Percentiles rank a stretch among this genome's conserved stretches.
These are phyloP conservation scores for Cryptops parisi DNA, from an alignment of 2,888 invertebrate genomes.

Conservation along the genomic window DNA sequence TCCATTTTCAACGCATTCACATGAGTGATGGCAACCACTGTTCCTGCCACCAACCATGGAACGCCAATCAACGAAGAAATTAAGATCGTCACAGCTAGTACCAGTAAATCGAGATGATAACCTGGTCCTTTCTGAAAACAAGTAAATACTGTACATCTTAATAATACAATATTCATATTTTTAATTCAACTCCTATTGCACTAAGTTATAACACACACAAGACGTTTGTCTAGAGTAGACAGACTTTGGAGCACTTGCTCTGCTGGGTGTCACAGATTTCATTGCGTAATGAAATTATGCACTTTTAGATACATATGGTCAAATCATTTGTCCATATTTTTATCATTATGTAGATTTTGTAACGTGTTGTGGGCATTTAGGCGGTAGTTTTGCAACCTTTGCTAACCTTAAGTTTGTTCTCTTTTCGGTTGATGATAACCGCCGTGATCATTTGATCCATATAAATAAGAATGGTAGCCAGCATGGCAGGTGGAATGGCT, in stretches of 20 bases:
- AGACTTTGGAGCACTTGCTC: no score
- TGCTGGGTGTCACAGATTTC: neutral
- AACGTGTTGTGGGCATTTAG: no score
- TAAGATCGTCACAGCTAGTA: slow-evolving; percentile 34
- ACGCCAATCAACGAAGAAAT: slow-evolving; percentile 35
- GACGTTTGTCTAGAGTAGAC: no score
- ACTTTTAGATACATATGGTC: no score
- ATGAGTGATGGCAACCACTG: slow-evolving; percentile 37
- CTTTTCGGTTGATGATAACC: slow-evolving; percentile 41
- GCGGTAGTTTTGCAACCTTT: no score
- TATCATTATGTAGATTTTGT: no score
- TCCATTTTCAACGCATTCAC: slow-evolving; percentile 35
- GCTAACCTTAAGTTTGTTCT: slow-evolving; percentile 38
- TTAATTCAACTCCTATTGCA: neutral
- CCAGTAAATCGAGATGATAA: slow-evolving; percentile 38
- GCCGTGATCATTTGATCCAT: slow-evolving; percentile 43
- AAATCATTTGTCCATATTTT: no score
- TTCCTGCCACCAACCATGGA: slow-evolving; percentile 39
- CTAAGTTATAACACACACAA: neutral
- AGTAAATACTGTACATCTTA: neutral
- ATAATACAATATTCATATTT: neutral
- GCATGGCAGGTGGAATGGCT: slow-evolving; percentile 36
- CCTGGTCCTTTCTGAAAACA: slow-evolving; percentile 37
- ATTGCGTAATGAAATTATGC: no score
- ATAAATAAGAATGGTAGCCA: slow-evolving; percentile 39